Evolutionary conservation across 2,888 invertebrate species (phyloP), one percentile per base, ranked within the genome.

Genomic region (Notodonta dromedarius): DNA sequence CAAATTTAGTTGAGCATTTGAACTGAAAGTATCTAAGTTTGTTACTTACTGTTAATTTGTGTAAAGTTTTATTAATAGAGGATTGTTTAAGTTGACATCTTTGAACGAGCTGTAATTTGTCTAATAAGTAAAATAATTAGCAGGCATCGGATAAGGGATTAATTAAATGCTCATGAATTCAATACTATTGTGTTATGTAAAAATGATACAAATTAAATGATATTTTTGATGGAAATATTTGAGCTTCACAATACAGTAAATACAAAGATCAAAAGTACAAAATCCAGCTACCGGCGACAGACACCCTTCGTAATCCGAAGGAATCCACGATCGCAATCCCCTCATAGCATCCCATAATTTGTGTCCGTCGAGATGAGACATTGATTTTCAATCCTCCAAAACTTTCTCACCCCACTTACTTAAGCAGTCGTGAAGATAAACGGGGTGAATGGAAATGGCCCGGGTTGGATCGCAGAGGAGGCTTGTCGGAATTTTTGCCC

Each of bases 341-440:
- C 58, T 42, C 55, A 46, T 59, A 70, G 64, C 62, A 66, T 74
- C 77, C 71, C 63, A 62, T 77, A 74, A 66, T 70, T 77, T 76
- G 67, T 67, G 69, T 67, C 59, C 68, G 63, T 57, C 63, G 65
- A 57, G 70, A 76, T 78, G 70, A 76, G 72, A 69, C 78, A 76
- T 72, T 78, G 78, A 78, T 78, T 76, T 76, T 78, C 78, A 76
- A 78, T 76, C 74, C 74, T 55, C 55, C 46, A 65, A 69, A 72
- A 76, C 65, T 71, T 78, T 76, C 76, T 76, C 70, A 71, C 74
- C 71, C 64, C 69, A 76, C 71, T 76, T 74, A 74, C 74, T 76
- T 78, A 74, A 76, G 72, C 66, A 70, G 76, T 71, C 76, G 74
- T 76, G 74, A 71, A 76, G 76, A 76, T 76, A 76, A 76, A 74